Evolutionary conservation across 37 sponge, comb jelly and placozoan species (phyloP).

Genomic region (Mnemiopsis leidyi): DNA sequence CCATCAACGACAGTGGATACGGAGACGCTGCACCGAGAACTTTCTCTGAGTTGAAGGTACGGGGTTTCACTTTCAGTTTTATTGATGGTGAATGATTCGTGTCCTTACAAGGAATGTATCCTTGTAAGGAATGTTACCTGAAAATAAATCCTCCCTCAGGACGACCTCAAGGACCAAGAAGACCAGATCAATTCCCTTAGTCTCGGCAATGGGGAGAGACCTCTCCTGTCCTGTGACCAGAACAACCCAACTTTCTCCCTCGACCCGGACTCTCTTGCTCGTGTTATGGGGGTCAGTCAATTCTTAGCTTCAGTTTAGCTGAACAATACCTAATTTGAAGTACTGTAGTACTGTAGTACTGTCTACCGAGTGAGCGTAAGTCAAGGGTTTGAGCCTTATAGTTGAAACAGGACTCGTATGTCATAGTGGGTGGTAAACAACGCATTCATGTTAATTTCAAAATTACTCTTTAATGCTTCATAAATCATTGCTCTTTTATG

Average conservation of each 20-base stretch:
- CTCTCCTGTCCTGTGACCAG: background rate
- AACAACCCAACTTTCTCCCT: constrained; percentile 50
- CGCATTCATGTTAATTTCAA: too few relatives aligned
- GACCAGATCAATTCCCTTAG: too few relatives aligned
- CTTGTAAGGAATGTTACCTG: too few relatives aligned
- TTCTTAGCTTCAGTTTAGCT: too few relatives aligned
- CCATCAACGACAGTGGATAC: background rate
- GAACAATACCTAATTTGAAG: background rate
- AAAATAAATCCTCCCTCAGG: background rate
- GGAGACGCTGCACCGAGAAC: background rate
- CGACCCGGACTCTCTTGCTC: background rate
- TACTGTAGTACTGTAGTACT: background rate
- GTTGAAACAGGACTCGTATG: too few relatives aligned
- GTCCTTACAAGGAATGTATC: too few relatives aligned
- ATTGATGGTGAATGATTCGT: too few relatives aligned
- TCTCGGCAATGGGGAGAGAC: background rate
- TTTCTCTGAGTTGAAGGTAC: background rate
- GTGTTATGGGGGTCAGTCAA: background rate
- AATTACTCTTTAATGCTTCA: too few relatives aligned
- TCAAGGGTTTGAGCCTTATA: background rate
- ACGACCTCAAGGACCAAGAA: too few relatives aligned
- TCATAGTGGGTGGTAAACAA: too few relatives aligned
- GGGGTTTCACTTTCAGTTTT: too few relatives aligned
- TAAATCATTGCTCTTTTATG: too few relatives aligned
- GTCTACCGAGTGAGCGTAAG: background rate